Percentiles rank a stretch among this genome's conserved stretches.
phyloP scores from a whole-genome alignment of 2,113 vertebrate genomes.

The Takifugu bimaculatus region DNA sequence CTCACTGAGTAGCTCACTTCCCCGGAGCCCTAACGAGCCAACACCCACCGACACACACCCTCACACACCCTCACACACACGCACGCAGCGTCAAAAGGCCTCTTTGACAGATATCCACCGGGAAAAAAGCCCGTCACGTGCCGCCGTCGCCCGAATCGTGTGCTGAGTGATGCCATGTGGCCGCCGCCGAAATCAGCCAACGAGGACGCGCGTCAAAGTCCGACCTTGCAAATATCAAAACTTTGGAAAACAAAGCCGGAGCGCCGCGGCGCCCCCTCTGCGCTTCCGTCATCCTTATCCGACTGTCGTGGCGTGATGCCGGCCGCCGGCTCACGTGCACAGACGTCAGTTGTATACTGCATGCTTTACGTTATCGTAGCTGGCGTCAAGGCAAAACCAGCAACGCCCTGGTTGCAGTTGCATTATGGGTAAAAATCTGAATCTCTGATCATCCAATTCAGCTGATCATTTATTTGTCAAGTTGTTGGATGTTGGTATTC shows the following conservation, averaged over 20 bases:
- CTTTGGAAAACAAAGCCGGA: background rate
- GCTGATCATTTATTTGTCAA: no score
- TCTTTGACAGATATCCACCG: slow-evolving; percentile 1
- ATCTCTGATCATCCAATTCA: no score
- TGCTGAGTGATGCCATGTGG: slow-evolving; percentile 6
- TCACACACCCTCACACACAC: background rate
- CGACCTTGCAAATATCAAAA: background rate
- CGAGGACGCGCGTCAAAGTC: slow-evolving; percentile 5
- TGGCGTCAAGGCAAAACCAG: no score
- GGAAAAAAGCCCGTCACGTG: background rate
- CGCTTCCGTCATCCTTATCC: slow-evolving; percentile 8
- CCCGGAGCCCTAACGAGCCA: slow-evolving; percentile 19
- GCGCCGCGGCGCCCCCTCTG: background rate
- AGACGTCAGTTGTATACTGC: no score
- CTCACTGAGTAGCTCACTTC: slow-evolving; percentile 38
- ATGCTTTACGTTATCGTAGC: no score
- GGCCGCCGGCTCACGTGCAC: no score
- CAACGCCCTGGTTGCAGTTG: no score
- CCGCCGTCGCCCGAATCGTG: background rate
- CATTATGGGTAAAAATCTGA: no score
- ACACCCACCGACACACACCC: slow-evolving; percentile 19
- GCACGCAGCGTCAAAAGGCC: background rate
- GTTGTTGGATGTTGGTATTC: no score
- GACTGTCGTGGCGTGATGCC: background rate
- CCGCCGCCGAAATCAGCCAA: background rate